phyloP scores from a whole-genome alignment of 2,797 vertebrate species.

The Amblyraja radiata region DNA sequence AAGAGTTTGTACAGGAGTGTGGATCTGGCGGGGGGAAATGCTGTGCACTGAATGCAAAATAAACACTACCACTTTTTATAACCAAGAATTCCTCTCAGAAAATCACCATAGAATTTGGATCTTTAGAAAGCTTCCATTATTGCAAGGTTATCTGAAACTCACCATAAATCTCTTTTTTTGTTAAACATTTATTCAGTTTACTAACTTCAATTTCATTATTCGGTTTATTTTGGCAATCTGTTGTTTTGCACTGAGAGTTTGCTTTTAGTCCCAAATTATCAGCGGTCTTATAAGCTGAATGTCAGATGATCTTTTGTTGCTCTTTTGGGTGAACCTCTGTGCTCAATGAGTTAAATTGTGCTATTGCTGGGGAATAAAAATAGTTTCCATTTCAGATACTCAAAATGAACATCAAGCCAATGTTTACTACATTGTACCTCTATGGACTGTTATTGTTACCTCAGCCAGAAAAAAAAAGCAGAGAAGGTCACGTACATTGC shows the following conservation, averaged over 20 bases:
- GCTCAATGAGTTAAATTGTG: background rate
- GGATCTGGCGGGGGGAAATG: background rate
- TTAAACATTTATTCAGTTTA: background rate
- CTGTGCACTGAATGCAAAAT: background rate
- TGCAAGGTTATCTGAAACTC: background rate
- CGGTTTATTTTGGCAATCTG: background rate
- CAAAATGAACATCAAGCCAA: background rate
- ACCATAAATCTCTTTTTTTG: background rate
- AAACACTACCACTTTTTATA: background rate
- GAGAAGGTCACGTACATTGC: background rate
- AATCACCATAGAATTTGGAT: background rate
- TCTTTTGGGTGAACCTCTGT: background rate
- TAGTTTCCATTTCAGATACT: constrained; percentile 1
- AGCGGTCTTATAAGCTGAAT: background rate
- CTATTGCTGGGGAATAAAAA: no score
- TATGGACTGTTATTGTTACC: no score
- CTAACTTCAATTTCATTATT: background rate
- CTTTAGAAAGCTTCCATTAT: background rate
- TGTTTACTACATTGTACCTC: no score
- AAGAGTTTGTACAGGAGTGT: background rate
- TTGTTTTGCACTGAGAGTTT: background rate
- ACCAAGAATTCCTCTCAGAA: no score
- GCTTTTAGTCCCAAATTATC: background rate
- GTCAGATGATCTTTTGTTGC: background rate
- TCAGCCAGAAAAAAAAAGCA: background rate